Base-by-base conservation (phyloP, 2,797 vertebrate genomes). In the Champsocephalus esox region DNA sequence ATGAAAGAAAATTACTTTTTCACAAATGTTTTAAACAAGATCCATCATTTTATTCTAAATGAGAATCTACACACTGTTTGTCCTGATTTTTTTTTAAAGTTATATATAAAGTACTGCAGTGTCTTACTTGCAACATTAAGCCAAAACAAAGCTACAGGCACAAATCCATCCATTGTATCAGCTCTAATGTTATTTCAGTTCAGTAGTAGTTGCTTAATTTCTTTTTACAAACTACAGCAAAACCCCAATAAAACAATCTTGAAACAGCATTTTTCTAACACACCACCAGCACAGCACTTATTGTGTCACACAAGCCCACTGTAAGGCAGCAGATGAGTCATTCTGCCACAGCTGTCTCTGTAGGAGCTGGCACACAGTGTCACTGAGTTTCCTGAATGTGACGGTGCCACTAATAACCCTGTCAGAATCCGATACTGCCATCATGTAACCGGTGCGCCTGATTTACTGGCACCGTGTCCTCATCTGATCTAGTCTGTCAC, bases 241-340 rank as follows among this genome's bases (percentile, higher is more conserved):
- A 32, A 57, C 13, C 0, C 12, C 16, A 54, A 8, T 7, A 1
- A 41, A 50, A 13, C 3, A 17, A 38, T 41, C 10, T 17, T 3
- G 9, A n/a, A n/a, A 9, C 14, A 11, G 16, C 2, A 45, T 58
- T 16, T n/a, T 17, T 60, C 5, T 6, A 52, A 44, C 34, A 57
- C 24, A 0, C 1, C 3, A 38, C 6, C 34, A 1, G 34, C 34
- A 38, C 34, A 46, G 14, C 45, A 48, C 14, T 28, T 28, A 28
- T 3, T 55, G 55, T 58, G 50, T 54, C 57, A 52, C 46, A 72
- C 58, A 66, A 63, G 52, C 19, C 4, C 43, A 3, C 17, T 13
- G 21, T 71, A 43, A 65, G 38, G n/a, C 56, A 3, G 57, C 51
- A 49, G 19, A 54, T 84, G 80, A 90, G 65, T 89, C 88, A 89